Evolutionary conservation across 2,113 vertebrate genomes (phyloP).

Genomic region (Illadopsis cleaveri): DNA sequence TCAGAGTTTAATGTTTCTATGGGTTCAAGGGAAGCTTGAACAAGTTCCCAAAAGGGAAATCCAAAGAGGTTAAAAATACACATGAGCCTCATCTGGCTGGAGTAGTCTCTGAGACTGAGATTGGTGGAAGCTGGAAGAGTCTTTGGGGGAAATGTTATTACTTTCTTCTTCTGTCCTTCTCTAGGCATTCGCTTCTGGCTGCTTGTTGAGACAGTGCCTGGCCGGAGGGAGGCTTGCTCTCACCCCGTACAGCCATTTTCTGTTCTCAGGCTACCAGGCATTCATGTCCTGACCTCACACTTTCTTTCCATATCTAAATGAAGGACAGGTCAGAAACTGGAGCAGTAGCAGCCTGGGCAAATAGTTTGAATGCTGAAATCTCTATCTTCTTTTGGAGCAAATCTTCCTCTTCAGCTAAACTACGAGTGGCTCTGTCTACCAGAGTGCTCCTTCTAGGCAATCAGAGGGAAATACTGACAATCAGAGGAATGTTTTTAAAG

Average conservation of each 20-base stretch:
- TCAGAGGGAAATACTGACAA: conserved; percentile 1
- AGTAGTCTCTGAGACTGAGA: not conserved
- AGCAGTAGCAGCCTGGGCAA: not conserved
- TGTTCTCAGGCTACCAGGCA: not conserved
- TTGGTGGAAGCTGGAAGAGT: not conserved
- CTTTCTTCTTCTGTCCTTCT: not conserved
- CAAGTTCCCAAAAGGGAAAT: not conserved
- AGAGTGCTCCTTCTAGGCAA: not conserved
- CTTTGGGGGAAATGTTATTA: not conserved
- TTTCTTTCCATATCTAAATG: not conserved
- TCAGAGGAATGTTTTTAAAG: conserved; percentile 5
- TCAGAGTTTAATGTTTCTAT: not conserved
- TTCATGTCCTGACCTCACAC: not conserved
- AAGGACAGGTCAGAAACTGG: not conserved
- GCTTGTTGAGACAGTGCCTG: not conserved
- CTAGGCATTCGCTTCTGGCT: fast-evolving
- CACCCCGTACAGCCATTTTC: not conserved
- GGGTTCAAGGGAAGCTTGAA: not conserved
- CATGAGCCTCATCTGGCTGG: not conserved
- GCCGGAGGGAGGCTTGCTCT: not conserved
- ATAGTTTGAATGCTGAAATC: not conserved
- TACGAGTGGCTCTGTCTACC: not conserved
- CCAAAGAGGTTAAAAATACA: not conserved
- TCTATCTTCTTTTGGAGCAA: not conserved
- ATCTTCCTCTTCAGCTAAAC: not conserved